Percentiles rank a stretch among this genome's conserved stretches.
phyloP scores from a whole-genome alignment of 2,888 invertebrate genomes.

The Drosophila rellima region DNA sequence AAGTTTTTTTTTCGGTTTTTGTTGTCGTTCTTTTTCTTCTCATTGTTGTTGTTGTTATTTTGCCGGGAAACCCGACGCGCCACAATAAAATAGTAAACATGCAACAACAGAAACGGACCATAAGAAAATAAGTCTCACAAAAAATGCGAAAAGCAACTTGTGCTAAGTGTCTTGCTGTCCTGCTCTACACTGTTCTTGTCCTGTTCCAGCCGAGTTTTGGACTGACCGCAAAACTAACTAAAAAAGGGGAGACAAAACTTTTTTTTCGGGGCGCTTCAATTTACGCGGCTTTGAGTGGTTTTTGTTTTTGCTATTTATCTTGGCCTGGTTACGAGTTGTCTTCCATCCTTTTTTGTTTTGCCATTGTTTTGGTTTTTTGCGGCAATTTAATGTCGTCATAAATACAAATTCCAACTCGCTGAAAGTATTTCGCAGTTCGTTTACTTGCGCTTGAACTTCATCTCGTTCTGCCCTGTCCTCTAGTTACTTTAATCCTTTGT shows the following conservation, averaged over 20 bases:
- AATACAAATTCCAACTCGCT: slow-evolving; percentile 74
- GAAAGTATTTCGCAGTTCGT: slow-evolving; percentile 57
- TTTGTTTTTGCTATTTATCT: slow-evolving; percentile 77
- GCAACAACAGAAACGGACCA: slow-evolving; percentile 29
- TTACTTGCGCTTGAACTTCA: slow-evolving; percentile 69
- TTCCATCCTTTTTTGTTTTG: slow-evolving; percentile 11
- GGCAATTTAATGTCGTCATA: slow-evolving; percentile 79
- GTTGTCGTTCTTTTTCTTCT: slow-evolving; percentile 20
- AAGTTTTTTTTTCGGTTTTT: slow-evolving; percentile 65
- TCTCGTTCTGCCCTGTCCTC: slow-evolving; percentile 8
- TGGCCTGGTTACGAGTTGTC: slow-evolving; percentile 62
- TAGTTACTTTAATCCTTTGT: slow-evolving; percentile 55
- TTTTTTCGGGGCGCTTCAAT: slow-evolving; percentile 57
- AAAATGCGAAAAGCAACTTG: slow-evolving; percentile 63
- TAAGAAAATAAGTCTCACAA: slow-evolving; percentile 24
- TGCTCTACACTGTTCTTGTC: slow-evolving; percentile 18
- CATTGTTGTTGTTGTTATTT: slow-evolving; percentile 16
- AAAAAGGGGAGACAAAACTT: slow-evolving; percentile 50
- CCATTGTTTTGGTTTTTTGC: slow-evolving; percentile 50
- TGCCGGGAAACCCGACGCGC: slow-evolving; percentile 40
- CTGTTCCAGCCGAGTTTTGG: slow-evolving; percentile 13
- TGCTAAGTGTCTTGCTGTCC: slow-evolving; percentile 58
- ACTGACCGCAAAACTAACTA: slow-evolving; percentile 62
- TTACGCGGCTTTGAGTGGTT: slow-evolving; percentile 79
- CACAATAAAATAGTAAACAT: slow-evolving; percentile 78